Conservation (phyloP, 2,113 vertebrate species). For the Triplophysa tibetana region DNA sequence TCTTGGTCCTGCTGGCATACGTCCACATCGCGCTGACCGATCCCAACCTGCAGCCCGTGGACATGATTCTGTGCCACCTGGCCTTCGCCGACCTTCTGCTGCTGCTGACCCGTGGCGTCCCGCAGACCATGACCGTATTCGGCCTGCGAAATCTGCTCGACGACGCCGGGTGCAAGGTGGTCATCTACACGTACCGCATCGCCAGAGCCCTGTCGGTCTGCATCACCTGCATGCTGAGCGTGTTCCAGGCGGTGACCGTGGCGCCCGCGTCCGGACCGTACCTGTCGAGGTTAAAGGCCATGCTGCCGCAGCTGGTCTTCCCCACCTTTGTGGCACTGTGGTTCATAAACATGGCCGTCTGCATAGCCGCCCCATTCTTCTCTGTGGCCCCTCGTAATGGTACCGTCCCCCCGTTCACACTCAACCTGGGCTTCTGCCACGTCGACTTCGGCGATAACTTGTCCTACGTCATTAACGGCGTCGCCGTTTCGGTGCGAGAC, state of each 20-base stretch:
- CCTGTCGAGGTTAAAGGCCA: conserved; percentile 62
- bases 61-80: conserved; percentile 77
- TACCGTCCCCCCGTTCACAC: conserved; percentile 72
- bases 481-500: conserved; percentile 68
- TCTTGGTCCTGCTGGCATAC: conserved; percentile 69
- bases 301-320: conserved; percentile 64
- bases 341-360: conserved; percentile 76
- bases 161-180: conserved; percentile 74
- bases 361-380: conserved; percentile 72
- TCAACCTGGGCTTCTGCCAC: conserved; percentile 77
- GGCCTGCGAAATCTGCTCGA: conserved; percentile 68
- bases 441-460: conserved; percentile 74
- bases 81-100: conserved; percentile 76
- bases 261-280: conserved; percentile 56
- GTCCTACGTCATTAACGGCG: conserved; percentile 75
- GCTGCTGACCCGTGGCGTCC: conserved; percentile 72
- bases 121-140: conserved; percentile 77
- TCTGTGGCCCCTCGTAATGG: conserved; percentile 73
- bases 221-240: conserved; percentile 77
- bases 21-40: conserved; percentile 59
- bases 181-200: conserved; percentile 76
- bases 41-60: conserved; percentile 69
- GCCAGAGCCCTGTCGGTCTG: conserved; percentile 75
- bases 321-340: conserved; percentile 71
- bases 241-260: conserved; percentile 73